Base-by-base conservation (phyloP, 35 echinoderm and acorn worm species). In the Eucidaris tribuloides region DNA sequence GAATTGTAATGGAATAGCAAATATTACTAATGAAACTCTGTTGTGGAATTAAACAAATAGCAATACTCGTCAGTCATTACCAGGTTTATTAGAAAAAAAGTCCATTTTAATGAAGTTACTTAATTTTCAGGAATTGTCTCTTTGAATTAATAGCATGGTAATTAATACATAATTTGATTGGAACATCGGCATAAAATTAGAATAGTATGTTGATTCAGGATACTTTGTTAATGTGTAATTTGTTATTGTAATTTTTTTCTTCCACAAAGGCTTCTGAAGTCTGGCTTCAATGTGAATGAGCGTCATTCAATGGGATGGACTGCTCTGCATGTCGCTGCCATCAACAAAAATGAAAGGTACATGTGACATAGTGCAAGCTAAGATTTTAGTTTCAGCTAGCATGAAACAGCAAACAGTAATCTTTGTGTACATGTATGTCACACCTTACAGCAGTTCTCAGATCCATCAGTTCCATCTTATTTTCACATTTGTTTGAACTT, bases 341-440 rank as follows among this genome's bases (percentile, higher is more conserved):
- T 99, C 77, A 99, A 99, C 86, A 81, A 76, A 4, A 80, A 99
- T 87, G 83, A 99, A 45, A 93, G 79, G 96, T 99, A 79, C 78
- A 27, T 34, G 11, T 44, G 14, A n/a, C 32, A 68, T n/a, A n/a
- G n/a, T n/a, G n/a, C n/a, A n/a, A n/a, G n/a, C n/a, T n/a, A n/a
- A n/a, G n/a, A n/a, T n/a, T n/a, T n/a, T n/a, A n/a, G n/a, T n/a
- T n/a, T n/a, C n/a, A n/a, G n/a, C n/a, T n/a, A n/a, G n/a, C n/a
- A n/a, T n/a, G n/a, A n/a, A n/a, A n/a, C n/a, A n/a, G n/a, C n/a
- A n/a, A n/a, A n/a, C n/a, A n/a, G n/a, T n/a, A n/a, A n/a, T n/a
- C n/a, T n/a, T n/a, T n/a, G n/a, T n/a, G n/a, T n/a, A n/a, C n/a
- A n/a, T n/a, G n/a, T n/a, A n/a, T n/a, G n/a, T n/a, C n/a, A n/a